Conservation (phyloP, 1,140 invertebrate species). For the Lethrus apterus region DNA sequence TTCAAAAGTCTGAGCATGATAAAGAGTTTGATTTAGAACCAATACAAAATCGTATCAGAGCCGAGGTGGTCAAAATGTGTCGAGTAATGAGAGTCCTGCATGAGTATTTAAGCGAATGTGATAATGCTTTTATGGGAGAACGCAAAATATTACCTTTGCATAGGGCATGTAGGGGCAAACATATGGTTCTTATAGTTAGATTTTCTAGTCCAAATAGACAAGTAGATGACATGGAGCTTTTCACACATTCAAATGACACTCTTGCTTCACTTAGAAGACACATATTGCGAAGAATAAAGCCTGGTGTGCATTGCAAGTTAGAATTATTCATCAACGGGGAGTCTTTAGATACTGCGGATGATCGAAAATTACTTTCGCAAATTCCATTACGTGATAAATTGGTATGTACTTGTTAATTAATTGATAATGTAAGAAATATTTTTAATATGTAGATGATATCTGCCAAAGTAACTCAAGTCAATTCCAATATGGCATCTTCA, state of each 20-base stretch:
- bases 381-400: constrained; percentile 87
- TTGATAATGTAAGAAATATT: too few relatives aligned
- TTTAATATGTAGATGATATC: constrained; percentile 61
- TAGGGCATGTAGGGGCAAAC: constrained; percentile 82
- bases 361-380: constrained; percentile 81
- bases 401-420: constrained; percentile 55
- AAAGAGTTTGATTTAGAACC: constrained; percentile 37
- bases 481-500: constrained; percentile 75
- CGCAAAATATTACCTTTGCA: constrained; percentile 81
- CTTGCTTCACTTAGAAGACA: constrained; percentile 71
- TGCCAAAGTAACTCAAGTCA: constrained; percentile 76
- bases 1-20: constrained; percentile 41
- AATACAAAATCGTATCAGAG: constrained; percentile 47
- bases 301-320: constrained; percentile 70
- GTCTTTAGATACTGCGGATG: constrained; percentile 76
- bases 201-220: constrained; percentile 86
- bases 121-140: constrained; percentile 84
- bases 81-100: constrained; percentile 85
- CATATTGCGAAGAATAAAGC: constrained; percentile 67
- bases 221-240: constrained; percentile 87
- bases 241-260: constrained; percentile 92
- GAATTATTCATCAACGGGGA: constrained; percentile 89
- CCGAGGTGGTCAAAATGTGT: constrained; percentile 85
- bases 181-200: constrained; percentile 77
- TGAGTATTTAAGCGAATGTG: constrained; percentile 94